Conservation (phyloP, 2,113 vertebrate genomes). For the Alethe diademata region DNA sequence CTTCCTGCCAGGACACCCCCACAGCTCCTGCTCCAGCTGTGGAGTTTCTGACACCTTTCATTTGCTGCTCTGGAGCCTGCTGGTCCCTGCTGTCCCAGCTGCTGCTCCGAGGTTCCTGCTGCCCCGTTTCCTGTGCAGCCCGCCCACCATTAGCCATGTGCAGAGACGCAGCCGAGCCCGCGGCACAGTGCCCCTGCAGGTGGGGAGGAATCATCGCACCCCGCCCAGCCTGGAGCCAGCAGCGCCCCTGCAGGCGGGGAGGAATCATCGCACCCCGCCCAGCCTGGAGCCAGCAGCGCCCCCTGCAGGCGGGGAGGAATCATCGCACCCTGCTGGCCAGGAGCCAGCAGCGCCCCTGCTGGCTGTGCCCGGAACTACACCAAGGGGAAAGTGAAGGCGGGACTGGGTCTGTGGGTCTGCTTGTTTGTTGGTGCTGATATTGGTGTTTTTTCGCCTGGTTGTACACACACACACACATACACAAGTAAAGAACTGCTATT, state of each 20-base stretch:
- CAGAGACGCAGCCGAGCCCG: accelerated
- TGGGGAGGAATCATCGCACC: accelerated
- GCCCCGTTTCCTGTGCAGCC: accelerated
- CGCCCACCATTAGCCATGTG: no score
- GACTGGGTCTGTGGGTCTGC: not conserved
- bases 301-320: not conserved
- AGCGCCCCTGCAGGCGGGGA: not conserved
- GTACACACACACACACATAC: not conserved
- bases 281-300: not conserved
- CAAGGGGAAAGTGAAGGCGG: not conserved
- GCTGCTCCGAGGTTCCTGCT: accelerated
- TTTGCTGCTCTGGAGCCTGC: accelerated
- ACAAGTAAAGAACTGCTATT: not conserved
- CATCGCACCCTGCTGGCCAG: accelerated
- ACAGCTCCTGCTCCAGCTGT: not conserved
- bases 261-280: accelerated
- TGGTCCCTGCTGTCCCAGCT: accelerated
- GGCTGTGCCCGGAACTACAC: not conserved
- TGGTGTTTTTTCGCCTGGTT: not conserved
- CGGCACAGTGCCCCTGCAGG: not conserved
- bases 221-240: not conserved
- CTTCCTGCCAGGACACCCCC: not conserved
- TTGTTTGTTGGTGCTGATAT: not conserved
- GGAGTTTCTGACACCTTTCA: not conserved
- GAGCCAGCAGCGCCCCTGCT: not conserved